Evolutionary conservation across 1,140 invertebrate genomes (phyloP), one percentile per base, ranked within the genome.

Genomic region (Psix sp.): DNA sequence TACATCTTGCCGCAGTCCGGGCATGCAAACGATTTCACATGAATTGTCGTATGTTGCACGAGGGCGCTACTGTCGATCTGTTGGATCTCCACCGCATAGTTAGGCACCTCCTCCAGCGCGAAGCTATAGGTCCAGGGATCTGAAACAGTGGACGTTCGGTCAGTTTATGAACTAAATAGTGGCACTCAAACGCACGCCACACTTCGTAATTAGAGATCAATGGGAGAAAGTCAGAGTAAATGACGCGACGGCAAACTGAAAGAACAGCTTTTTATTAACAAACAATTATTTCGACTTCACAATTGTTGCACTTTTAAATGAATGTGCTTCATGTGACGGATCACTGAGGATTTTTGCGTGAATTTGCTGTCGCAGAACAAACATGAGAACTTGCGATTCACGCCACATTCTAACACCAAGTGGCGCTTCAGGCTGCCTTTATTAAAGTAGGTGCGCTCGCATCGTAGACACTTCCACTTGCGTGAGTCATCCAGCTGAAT

Each of bases 361-460:
- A 86, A 87, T 49, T 80, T 84, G 68, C 88, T 87, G 31, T 80
- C 77, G 66, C 89, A 90, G 20, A 88, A 60, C n/a, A 84, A 77
- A 75, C 90, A 91, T n/a, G 77, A 76, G 48, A 88, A 86, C 59
- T 86, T 86, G 3, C 87, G 87, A 39, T 85, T 82, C n/a, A 84
- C 82, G 4, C 87, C 86, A 71, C 89, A 90, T 35, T 88, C 85
- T 17, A 88, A 86, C 39, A 82, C 79, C 57, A 88, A 74, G 66
- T 90, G 88, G 5, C 88, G 82, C 20, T 82, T 82, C 0, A 89
- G 77, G 18, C 82, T 80, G 20, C 73, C 59, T 48, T 80, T 79
- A 20, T 86, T 84, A 54, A 88, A 88, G 74, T 84, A 82, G 2
- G 82, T 81, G 20, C 86, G 81, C n/a, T 80, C 78, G 60, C 89